These are phyloP conservation scores for Anoplius nigerrimus DNA, from an alignment of 2,888 invertebrate genomes.

Conservation along the genomic window DNA sequence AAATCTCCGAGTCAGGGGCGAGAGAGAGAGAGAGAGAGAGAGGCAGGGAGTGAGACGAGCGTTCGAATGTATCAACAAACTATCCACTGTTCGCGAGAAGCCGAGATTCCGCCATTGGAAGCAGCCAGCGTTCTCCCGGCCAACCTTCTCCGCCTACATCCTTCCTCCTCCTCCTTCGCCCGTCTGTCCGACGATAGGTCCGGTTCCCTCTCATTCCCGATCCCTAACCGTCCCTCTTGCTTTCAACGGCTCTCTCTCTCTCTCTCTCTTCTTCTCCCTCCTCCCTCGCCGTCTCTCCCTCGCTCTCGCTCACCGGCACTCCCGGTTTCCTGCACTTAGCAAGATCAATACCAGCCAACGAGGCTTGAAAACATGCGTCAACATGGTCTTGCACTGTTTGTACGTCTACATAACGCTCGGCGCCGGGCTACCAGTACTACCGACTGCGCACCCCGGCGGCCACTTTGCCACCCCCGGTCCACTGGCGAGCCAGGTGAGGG, in stretches of 20 bases:
- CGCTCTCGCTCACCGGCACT: slow-evolving; percentile 63
- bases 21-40: too few relatives aligned
- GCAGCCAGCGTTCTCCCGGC: slow-evolving; percentile 16
- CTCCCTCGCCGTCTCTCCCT: slow-evolving; percentile 43
- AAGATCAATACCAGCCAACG: slow-evolving; percentile 80
- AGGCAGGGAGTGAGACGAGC: too few relatives aligned
- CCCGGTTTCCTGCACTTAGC: slow-evolving; percentile 75
- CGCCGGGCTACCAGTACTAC: slow-evolving; percentile 51
- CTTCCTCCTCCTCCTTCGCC: slow-evolving; percentile 37
- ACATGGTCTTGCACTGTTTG: slow-evolving; percentile 77
- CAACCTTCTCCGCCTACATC: slow-evolving; percentile 20
- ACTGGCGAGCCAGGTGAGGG: slow-evolving; percentile 39
- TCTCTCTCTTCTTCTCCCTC: slow-evolving; percentile 35
- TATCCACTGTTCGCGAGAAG: slow-evolving; percentile 9
- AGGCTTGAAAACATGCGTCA: slow-evolving; percentile 81
- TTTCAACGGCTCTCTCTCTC: slow-evolving; percentile 18
- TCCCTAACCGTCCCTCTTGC: slow-evolving; percentile 48
- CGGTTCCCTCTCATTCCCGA: slow-evolving; percentile 38
- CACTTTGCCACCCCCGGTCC: slow-evolving; percentile 52
- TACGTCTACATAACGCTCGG: slow-evolving; percentile 75
- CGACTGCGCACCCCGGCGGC: slow-evolving; percentile 48
- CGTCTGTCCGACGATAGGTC: slow-evolving; percentile 34
- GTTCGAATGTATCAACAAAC: neutral
- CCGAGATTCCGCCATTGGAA: slow-evolving; percentile 15
- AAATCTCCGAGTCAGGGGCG: too few relatives aligned